Conservation (phyloP, 2,797 vertebrate genomes). For the Tangara arthus region DNA sequence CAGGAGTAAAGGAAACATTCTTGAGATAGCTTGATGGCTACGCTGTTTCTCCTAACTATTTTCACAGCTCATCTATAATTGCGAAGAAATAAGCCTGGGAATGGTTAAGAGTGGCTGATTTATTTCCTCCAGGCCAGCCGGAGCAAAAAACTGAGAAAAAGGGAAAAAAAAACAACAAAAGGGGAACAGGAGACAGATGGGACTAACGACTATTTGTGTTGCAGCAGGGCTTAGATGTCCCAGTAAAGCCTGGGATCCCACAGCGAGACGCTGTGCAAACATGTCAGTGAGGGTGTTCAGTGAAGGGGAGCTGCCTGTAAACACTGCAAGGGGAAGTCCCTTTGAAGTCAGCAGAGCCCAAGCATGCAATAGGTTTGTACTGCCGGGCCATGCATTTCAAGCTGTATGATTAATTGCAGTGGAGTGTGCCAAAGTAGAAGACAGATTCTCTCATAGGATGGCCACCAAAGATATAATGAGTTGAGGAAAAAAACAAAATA, state of each 20-base stretch:
- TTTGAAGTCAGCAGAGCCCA: constrained; percentile 49
- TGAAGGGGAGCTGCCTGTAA: constrained; percentile 10
- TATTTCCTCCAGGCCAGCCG: background rate
- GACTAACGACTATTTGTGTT: constrained; percentile 14
- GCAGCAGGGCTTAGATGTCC: background rate
- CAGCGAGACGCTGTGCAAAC: background rate
- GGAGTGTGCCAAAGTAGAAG: background rate
- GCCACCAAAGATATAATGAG: background rate
- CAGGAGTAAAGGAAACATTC: background rate
- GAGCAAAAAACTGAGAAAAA: background rate
- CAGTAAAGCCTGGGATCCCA: constrained; percentile 8
- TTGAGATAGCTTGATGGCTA: background rate
- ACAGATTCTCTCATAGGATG: background rate
- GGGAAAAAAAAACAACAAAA: background rate
- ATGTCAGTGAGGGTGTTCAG: background rate
- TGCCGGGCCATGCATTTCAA: background rate
- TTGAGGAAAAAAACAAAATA: background rate
- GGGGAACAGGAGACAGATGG: background rate
- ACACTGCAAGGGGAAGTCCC: background rate
- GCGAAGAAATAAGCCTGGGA: background rate
- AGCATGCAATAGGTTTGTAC: background rate
- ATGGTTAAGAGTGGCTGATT: background rate
- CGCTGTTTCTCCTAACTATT: background rate
- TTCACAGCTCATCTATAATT: background rate
- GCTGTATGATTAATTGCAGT: background rate